phyloP scores from a whole-genome alignment of 2,113 vertebrate species.

The Ia io region DNA sequence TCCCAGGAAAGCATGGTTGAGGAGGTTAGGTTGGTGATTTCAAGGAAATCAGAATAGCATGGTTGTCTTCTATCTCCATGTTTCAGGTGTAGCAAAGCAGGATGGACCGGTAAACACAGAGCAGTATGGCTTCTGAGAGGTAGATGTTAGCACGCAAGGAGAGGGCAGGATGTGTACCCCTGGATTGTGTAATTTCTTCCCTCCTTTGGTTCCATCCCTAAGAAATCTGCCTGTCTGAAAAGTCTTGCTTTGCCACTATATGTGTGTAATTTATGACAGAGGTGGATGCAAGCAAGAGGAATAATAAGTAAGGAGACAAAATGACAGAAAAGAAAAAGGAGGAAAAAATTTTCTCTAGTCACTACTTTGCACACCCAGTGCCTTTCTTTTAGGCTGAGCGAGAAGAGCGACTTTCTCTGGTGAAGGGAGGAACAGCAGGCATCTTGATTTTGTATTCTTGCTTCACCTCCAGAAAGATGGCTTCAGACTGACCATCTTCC shows the following conservation, averaged over 20 bases:
- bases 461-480: not conserved
- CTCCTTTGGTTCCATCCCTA: not conserved
- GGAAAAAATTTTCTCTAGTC: not conserved
- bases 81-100: not conserved
- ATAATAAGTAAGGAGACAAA: not conserved
- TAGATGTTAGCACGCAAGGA: not conserved
- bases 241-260: not conserved
- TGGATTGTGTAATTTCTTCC: not conserved
- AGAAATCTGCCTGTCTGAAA: slow-evolving; percentile 7
- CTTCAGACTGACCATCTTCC: not conserved
- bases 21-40: not conserved
- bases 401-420: slow-evolving; percentile 59
- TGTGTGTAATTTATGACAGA: slow-evolving; percentile 20
- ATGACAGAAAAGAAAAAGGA: not conserved
- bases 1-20: not conserved
- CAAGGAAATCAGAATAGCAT: not conserved
- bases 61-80: not conserved
- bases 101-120: not conserved
- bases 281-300: not conserved
- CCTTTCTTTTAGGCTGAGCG: not conserved
- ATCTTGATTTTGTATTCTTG: not conserved
- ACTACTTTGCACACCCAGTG: slow-evolving; percentile 18
- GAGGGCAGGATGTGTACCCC: not conserved
- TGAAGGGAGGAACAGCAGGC: slow-evolving; percentile 23
- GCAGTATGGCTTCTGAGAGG: not conserved